Evolutionary conservation across 2,113 vertebrate genomes (phyloP), one percentile per base, ranked within the genome.

Genomic region (Cyanoderma ruficeps): DNA sequence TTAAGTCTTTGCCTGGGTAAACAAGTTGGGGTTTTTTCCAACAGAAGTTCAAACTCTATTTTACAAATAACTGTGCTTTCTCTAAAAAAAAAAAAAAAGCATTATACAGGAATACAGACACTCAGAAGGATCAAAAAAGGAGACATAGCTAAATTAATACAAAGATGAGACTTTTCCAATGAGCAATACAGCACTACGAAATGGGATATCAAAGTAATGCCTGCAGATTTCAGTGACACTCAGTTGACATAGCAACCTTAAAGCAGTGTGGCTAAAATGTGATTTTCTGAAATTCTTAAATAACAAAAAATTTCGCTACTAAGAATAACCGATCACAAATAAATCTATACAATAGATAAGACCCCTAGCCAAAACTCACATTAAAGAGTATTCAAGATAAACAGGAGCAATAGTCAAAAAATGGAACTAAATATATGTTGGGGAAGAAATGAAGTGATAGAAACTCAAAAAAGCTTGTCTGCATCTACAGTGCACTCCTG

Each of bases 221-320:
- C 65, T 57, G 8, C 31, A 57, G 46, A 57, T 42, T 35, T 68
- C 41, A 72, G 35, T 10, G 35, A 69, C 4, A 3, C 11, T 20
- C 4, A 4, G 27, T 0, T 70, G 23, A 67, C 14, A 3, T 4
- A 31, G 33, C 27, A 15, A n/a, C 50, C 15, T 56, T 13, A 75
- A 8, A 1, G 50, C 7, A 57, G 21, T 0, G 0, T 35, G n/a
- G 28, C 8, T 49, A 56, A 74, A 69, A 82, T 25, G 64, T 0
- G 2, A 41, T 50, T 65, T 71, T 47, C 47, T 41, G 10, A 87
- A 83, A 55, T 14, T 22, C 2, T 25, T 41, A 69, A 72, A 20
- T 61, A 71, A 55, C 9, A 79, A 56, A 56, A 56, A 33, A 31
- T 4, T 21, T 11, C 31, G 70, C 25, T 53, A 22, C 11, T 67